phyloP scores from a whole-genome alignment of 1,140 invertebrate genomes.

The Drosophila subobscura region DNA sequence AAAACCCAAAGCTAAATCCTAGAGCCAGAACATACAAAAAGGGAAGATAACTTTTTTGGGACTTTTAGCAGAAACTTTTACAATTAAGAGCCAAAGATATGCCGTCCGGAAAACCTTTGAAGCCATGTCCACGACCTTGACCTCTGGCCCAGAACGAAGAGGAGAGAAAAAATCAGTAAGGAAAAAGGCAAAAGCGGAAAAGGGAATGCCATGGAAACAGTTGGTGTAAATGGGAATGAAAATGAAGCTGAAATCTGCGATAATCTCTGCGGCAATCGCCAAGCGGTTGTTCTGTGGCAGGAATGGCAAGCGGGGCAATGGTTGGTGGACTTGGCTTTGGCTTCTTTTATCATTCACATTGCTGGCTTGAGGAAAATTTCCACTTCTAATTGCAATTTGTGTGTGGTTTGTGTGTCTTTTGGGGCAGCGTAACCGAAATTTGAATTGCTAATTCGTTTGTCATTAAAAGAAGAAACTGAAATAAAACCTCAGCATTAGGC shows the following conservation, averaged over 20 bases:
- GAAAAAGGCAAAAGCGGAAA: slow-evolving; percentile 16
- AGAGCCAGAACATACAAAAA: slow-evolving; percentile 32
- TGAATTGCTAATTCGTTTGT: slow-evolving; percentile 58
- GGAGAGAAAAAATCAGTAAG: background rate
- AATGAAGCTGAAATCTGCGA: slow-evolving; percentile 54
- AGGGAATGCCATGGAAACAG: background rate
- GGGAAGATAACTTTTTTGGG: slow-evolving; percentile 23
- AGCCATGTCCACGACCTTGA: slow-evolving; percentile 54
- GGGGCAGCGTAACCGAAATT: slow-evolving; percentile 35
- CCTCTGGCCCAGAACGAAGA: slow-evolving; percentile 28
- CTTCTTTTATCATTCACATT: slow-evolving; percentile 7
- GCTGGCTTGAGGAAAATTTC: background rate
- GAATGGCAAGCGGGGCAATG: too few species aligned
- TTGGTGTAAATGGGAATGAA: slow-evolving; percentile 31
- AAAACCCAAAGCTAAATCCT: slow-evolving; percentile 23
- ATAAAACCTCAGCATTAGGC: slow-evolving; percentile 9
- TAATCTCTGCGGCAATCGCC: slow-evolving; percentile 41
- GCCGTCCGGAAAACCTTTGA: slow-evolving; percentile 44
- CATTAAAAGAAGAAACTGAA: slow-evolving; percentile 7
- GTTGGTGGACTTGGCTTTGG: background rate
- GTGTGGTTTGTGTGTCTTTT: background rate
- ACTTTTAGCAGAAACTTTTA: slow-evolving; percentile 56
- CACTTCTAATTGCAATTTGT: slow-evolving; percentile 66
- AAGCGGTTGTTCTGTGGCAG: slow-evolving; percentile 4
- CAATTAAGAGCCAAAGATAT: slow-evolving; percentile 69